These are phyloP conservation scores for Nymphalis urticae DNA, from an alignment of 2,888 invertebrate genomes.

Conservation along the genomic window DNA sequence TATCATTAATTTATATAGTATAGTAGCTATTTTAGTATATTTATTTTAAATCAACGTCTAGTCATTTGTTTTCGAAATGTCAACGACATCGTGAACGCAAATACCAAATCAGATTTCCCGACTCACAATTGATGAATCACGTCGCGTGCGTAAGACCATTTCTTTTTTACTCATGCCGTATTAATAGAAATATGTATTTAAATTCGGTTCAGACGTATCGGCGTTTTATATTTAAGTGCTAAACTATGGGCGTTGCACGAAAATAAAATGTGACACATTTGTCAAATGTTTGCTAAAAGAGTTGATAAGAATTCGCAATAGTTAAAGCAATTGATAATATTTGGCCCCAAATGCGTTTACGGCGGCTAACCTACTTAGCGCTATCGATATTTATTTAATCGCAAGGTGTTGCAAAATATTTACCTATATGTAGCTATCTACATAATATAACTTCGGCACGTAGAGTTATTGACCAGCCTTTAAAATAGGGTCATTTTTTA, in stretches of 20 bases:
- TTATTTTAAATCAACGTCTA: slow-evolving; percentile 26
- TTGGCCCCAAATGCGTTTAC: slow-evolving; percentile 68
- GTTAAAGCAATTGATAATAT: slow-evolving; percentile 76
- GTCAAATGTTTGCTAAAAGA: slow-evolving; percentile 59
- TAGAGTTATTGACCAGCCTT: slow-evolving; percentile 8
- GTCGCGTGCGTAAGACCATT: slow-evolving; percentile 63
- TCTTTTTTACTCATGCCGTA: slow-evolving; percentile 57
- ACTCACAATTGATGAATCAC: slow-evolving; percentile 69
- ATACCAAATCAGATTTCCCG: slow-evolving; percentile 65
- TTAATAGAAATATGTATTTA: slow-evolving; percentile 58
- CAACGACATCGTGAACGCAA: slow-evolving; percentile 67
- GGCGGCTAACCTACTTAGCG: slow-evolving; percentile 75
- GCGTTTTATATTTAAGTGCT: slow-evolving; percentile 48
- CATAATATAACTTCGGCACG: slow-evolving; percentile 20
- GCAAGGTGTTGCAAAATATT: slow-evolving; percentile 62
- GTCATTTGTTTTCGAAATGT: slow-evolving; percentile 57
- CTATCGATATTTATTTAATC: slow-evolving; percentile 76
- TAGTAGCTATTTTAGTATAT: slow-evolving; percentile 28
- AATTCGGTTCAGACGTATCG: slow-evolving; percentile 57
- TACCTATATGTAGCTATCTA: slow-evolving; percentile 44
- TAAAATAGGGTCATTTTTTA: slow-evolving; percentile 13
- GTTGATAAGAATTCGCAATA: slow-evolving; percentile 72
- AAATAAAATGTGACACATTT: slow-evolving; percentile 72
- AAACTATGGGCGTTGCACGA: slow-evolving; percentile 50
- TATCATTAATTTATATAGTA: slow-evolving; percentile 5